Conservation (phyloP, 2,888 invertebrate species). For the Polyploca ridens region DNA sequence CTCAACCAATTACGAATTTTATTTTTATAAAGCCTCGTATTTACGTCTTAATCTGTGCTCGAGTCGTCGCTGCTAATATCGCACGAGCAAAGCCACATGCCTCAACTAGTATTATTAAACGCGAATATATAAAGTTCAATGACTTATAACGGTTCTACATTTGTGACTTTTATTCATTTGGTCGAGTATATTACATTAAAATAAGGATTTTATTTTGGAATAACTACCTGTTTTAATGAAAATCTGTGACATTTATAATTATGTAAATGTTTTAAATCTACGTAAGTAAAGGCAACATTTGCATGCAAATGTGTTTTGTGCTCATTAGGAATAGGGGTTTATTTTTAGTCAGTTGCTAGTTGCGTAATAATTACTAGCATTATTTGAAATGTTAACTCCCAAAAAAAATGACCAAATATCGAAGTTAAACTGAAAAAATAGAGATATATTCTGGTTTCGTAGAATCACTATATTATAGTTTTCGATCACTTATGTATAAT, state of each 20-base stretch:
- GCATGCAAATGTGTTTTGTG: not conserved
- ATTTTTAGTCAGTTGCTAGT: not conserved
- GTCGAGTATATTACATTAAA: not conserved
- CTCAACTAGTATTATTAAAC: not conserved
- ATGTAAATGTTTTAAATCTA: slow-evolving; percentile 2
- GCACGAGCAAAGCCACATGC: not conserved
- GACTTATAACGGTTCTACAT: not conserved
- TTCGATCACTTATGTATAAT: too few species aligned
- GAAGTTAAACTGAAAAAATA: too few species aligned
- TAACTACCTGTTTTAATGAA: not conserved
- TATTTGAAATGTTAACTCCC: too few species aligned
- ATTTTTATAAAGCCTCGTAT: too few species aligned
- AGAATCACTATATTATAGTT: too few species aligned
- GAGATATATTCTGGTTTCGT: too few species aligned
- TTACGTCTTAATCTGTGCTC: too few species aligned
- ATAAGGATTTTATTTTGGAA: not conserved
- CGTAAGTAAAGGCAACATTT: not conserved
- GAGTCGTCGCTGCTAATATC: too few species aligned
- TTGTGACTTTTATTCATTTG: not conserved
- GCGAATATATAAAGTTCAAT: not conserved
- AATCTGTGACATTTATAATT: not conserved
- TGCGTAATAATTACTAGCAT: not conserved
- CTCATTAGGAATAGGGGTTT: not conserved
- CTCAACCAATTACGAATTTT: too few species aligned
- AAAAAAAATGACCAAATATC: too few species aligned